phyloP scores from a whole-genome alignment of 2,113 vertebrate genomes.

The Corythornis vintsioides region DNA sequence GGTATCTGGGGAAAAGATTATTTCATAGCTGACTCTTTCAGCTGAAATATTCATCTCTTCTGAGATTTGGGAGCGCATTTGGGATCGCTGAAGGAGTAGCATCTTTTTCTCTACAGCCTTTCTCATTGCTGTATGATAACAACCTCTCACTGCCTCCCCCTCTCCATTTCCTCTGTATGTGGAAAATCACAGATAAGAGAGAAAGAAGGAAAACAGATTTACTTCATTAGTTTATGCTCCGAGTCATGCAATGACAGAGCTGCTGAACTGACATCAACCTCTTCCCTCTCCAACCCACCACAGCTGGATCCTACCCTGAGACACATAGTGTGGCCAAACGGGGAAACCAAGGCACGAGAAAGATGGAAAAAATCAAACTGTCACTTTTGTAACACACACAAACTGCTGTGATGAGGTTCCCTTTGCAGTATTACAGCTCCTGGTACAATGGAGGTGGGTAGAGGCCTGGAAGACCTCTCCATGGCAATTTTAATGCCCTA shows the following conservation, averaged over 20 bases:
- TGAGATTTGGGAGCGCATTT: slow-evolving; percentile 27
- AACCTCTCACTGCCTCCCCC: neutral
- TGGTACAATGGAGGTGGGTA: neutral
- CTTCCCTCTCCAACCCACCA: neutral
- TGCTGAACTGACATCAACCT: neutral
- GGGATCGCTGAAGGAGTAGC: slow-evolving; percentile 18
- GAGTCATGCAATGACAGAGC: neutral
- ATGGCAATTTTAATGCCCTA: neutral
- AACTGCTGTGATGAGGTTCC: neutral
- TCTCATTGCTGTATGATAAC: neutral
- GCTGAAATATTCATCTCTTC: slow-evolving; percentile 38
- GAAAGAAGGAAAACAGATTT: slow-evolving; percentile 35
- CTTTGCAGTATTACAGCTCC: neutral
- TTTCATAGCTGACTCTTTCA: slow-evolving; percentile 28
- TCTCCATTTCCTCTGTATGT: slow-evolving; percentile 17
- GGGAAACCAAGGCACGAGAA: neutral
- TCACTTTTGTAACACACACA: neutral
- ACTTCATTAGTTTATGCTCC: slow-evolving; percentile 2
- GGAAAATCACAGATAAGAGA: slow-evolving; percentile 36
- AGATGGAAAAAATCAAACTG: neutral
- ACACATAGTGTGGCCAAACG: neutral
- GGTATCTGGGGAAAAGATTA: neutral
- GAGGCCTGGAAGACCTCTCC: neutral
- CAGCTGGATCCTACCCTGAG: neutral
- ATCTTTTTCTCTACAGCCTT: slow-evolving; percentile 6